Evolutionary conservation across 2,888 invertebrate species (phyloP), one percentile per base, ranked within the genome.

Genomic region (Tipula helvola): DNA sequence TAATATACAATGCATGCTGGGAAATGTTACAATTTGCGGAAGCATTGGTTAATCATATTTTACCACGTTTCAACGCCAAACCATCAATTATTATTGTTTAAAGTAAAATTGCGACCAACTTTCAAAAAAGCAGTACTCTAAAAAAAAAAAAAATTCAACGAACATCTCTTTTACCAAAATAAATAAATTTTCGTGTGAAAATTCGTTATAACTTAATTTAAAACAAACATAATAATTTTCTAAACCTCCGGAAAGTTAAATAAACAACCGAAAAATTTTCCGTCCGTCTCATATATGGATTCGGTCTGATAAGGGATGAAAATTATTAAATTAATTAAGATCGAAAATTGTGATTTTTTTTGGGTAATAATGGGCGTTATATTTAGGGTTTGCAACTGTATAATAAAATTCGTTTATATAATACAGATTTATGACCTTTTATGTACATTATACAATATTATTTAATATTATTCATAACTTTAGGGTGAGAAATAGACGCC

Each of bases 271-370:
- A 71, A 52, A 28, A 12, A 28, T 2, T 28, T 71, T 71, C 71
- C 71, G 71, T 12, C 71, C n/a, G 44, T 44, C 12, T 39, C 5
- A 39, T 39, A 71, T 71, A 28, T 71, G 71, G 18, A 71, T 71
- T 71, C 71, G 71, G 71, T 71, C 28, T 71, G 71, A 71, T 71
- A 71, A 71, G 71, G 71, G 71, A 71, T 71, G 71, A 28, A 71
- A 71, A 71, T 71, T 71, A 71, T 71, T 71, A 71, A 71, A 71
- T 71, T 71, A 71, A 71, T 71, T 71, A 71, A 71, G 71, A 71
- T 71, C 71, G 71, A 71, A 28, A 71, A 71, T 71, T 71, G 28
- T 71, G 71, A 71, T 28, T 28, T 28, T 28, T 71, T 71, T 71
- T 28, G 28, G 8, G 71, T n/a, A n/a, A 52, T 52, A 28, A 28